phyloP scores from a whole-genome alignment of 2,113 vertebrate species.

The Anoplopoma fimbria region DNA sequence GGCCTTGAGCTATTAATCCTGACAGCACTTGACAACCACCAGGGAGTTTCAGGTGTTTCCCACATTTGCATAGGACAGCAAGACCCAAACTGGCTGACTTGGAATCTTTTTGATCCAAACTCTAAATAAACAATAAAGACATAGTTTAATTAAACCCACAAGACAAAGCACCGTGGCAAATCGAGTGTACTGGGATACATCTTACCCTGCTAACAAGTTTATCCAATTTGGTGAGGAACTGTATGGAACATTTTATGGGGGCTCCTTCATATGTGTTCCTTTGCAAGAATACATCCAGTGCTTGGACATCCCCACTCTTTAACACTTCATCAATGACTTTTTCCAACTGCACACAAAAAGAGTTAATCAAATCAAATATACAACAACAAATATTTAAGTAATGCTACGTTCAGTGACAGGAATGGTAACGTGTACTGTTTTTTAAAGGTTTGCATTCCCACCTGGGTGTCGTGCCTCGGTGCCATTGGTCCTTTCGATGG shows the following conservation, averaged over 20 bases:
- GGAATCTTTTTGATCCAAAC: conserved; percentile 84
- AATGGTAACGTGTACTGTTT: neutral
- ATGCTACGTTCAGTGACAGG: neutral
- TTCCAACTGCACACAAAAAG: conserved; percentile 85
- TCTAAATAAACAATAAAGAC: conserved; percentile 77
- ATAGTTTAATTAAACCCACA: neutral
- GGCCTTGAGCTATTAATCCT: conserved; percentile 85
- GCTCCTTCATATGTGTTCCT: conserved; percentile 72
- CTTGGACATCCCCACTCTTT: conserved; percentile 83
- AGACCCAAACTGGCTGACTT: conserved; percentile 83
- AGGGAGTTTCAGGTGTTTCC: conserved; percentile 83
- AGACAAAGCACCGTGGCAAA: neutral
- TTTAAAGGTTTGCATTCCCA: conserved; percentile 19
- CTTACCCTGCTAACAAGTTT: conserved; percentile 89
- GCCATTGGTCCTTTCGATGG: conserved; percentile 57
- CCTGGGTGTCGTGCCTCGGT: conserved; percentile 56
- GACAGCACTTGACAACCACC: conserved; percentile 84
- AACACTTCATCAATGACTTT: conserved; percentile 87
- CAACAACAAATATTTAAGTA: neutral
- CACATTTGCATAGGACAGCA: conserved; percentile 85
- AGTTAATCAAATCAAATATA: neutral
- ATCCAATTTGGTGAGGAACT: conserved; percentile 90
- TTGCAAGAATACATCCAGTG: conserved; percentile 85
- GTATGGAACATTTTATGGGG: conserved; percentile 87
- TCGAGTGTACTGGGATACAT: neutral